These are phyloP conservation scores for Drosophila ananassae DNA, from an alignment of 1,140 invertebrate genomes.

Conservation along the genomic window DNA sequence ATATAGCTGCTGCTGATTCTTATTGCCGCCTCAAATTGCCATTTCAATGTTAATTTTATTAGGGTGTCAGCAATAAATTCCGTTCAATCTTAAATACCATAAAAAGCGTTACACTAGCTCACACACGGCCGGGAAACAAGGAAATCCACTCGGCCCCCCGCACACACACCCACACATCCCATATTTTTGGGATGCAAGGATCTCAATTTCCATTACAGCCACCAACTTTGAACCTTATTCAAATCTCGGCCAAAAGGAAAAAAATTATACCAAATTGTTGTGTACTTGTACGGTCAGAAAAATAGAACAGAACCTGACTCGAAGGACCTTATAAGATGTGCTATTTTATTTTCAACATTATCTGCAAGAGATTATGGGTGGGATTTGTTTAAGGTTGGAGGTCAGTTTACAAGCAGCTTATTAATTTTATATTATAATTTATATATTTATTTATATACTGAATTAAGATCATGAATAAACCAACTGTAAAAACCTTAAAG, in stretches of 20 bases:
- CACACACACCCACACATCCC: slow-evolving; percentile 11
- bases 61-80: slow-evolving; percentile 83
- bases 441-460: too few relatives aligned
- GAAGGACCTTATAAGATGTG: background rate
- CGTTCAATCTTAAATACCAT: slow-evolving; percentile 83
- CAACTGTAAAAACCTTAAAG: too few relatives aligned
- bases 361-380: too few relatives aligned
- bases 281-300: slow-evolving; percentile 15
- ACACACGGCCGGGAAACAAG: slow-evolving; percentile 29
- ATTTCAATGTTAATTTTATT: slow-evolving; percentile 84
- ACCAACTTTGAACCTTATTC: slow-evolving; percentile 71
- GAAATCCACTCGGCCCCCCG: slow-evolving; percentile 30
- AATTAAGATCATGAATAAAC: too few relatives aligned
- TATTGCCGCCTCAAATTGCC: slow-evolving; percentile 81
- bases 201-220: slow-evolving; percentile 75
- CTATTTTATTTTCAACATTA: background rate
- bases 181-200: slow-evolving; percentile 31
- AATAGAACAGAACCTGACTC: background rate
- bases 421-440: too few relatives aligned
- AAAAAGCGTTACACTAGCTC: slow-evolving; percentile 67
- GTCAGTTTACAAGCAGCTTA: too few relatives aligned
- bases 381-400: too few relatives aligned
- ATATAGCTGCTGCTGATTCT: slow-evolving; percentile 56
- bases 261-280: slow-evolving; percentile 55
- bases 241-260: slow-evolving; percentile 70